Evolutionary conservation across 2,113 vertebrate genomes (phyloP), one percentile per base, ranked within the genome.

Genomic region (Strigops habroptila): DNA sequence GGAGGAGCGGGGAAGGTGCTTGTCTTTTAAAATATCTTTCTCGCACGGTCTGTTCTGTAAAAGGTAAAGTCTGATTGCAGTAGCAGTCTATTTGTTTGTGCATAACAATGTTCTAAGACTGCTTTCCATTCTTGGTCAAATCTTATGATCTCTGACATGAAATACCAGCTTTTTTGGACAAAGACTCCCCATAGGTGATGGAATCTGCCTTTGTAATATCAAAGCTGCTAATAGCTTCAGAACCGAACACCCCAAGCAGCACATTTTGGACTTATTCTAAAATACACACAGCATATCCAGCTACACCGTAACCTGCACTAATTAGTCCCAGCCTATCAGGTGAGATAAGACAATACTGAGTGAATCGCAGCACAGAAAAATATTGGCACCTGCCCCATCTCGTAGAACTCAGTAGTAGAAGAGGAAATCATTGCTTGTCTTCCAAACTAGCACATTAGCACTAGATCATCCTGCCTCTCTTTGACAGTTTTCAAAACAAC

Each of bases 351-450:
- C 6, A 44, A 59, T 24, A 41, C 6, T 6, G 12, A 75, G 12
- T 51, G 28, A 93, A 69, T 65, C 37, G 35, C 9, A 27, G 77
- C 52, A 68, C 18, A 70, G 31, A 68, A 46, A 19, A 87, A 67
- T 49, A 51, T 5, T 53, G 60, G 10, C 30, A 71, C 52, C 35
- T 76, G 39, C 24, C 33, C 6, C 2, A 7, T n/a, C 70, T 60
- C 57, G 73, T 28, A 64, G 62, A 88, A 51, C 16, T 35, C 57
- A 43, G 49, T 7, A 44, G 23, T 14, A 79, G 39, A 48, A 75
- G 57, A 82, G 21, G 30, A 64, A 67, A 88, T 37, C 10, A 41
- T 35, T 0, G 0, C 53, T 57, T 8, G 0, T 24, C 16, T 85
- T 79, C 49, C 10, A 18, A 44, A 28, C 28, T 60, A 44, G 6